These are phyloP conservation scores for Hypena proboscidalis DNA, from an alignment of 2,888 invertebrate genomes.

Conservation along the genomic window DNA sequence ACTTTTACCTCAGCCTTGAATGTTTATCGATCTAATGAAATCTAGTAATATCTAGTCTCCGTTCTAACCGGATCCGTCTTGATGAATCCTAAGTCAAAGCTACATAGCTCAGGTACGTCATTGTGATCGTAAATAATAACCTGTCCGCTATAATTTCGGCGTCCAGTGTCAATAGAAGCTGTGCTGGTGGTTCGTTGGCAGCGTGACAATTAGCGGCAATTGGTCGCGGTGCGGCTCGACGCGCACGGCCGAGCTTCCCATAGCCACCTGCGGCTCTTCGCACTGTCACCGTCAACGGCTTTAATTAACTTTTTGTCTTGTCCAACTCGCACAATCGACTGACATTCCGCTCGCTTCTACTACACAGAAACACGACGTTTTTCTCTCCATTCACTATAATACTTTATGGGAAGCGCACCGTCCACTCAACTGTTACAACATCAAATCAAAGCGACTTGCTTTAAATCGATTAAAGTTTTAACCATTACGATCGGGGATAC, in stretches of 20 bases:
- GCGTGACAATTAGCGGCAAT: constrained; percentile 79
- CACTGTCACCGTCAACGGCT: constrained; percentile 63
- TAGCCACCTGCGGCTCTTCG: constrained; percentile 70
- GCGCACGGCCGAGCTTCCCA: constrained; percentile 84
- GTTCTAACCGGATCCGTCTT: neutral
- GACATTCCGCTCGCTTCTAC: constrained; percentile 60
- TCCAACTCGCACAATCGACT: constrained; percentile 60
- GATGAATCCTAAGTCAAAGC: neutral
- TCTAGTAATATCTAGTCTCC: no score
- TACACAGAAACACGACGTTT: constrained; percentile 44
- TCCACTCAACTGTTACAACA: constrained; percentile 41
- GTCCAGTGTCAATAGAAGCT: constrained; percentile 42
- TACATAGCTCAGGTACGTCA: no score
- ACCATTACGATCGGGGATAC: constrained; percentile 9
- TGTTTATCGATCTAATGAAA: no score
- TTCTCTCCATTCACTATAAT: constrained; percentile 42
- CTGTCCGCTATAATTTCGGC: constrained; percentile 10
- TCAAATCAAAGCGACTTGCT: constrained; percentile 26
- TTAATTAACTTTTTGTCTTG: constrained; percentile 82
- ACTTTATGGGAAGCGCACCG: constrained; percentile 47
- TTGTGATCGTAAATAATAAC: constrained; percentile 4
- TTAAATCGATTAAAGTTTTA: constrained; percentile 42
- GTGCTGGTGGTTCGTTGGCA: constrained; percentile 51
- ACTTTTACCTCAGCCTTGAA: no score
- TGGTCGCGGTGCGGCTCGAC: constrained; percentile 75